Percentiles rank a stretch among this genome's conserved stretches.
These are phyloP conservation scores for Thunnus albacares DNA, from an alignment of 2,797 vertebrate species.

Conservation along the genomic window DNA sequence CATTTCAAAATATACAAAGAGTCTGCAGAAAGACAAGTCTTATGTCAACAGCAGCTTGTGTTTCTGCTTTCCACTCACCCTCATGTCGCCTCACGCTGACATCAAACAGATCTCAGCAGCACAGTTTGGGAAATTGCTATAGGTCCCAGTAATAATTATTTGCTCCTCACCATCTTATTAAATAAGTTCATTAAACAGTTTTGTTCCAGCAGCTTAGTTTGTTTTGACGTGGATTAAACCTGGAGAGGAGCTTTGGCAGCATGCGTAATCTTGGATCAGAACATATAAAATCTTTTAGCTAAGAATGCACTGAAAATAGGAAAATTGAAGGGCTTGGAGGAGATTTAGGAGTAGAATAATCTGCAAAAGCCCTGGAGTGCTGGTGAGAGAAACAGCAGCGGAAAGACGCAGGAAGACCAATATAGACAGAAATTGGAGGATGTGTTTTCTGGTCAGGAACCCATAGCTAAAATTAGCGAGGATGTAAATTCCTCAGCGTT, in stretches of 20 bases:
- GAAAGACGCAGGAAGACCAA: conserved; percentile 81
- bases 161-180: conserved; percentile 54
- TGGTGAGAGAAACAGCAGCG: conserved; percentile 49
- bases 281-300: conserved; percentile 21
- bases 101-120: conserved; percentile 69
- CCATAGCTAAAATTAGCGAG: conserved; percentile 87
- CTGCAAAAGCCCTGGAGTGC: conserved; percentile 49
- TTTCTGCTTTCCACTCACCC: conserved; percentile 64
- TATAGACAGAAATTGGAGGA: conserved; percentile 89
- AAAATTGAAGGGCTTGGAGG: conserved; percentile 59
- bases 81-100: conserved; percentile 50
- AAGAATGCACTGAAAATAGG: conserved; percentile 51
- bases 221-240: conserved; percentile 58
- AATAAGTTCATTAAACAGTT: conserved; percentile 51
- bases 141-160: conserved; percentile 66
- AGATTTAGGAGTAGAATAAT: conserved; percentile 54
- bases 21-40: conserved; percentile 64
- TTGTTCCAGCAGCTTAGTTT: conserved; percentile 49
- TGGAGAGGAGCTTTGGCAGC: conserved; percentile 49
- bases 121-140: conserved; percentile 39
- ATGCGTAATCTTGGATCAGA: conserved; percentile 55
- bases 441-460: conserved; percentile 90
- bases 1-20: conserved; percentile 78
- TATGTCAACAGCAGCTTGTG: conserved; percentile 76
- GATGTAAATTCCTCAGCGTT: conserved; percentile 87